Percentiles rank a stretch among this genome's conserved stretches.
These are phyloP conservation scores for Galaxias olidus DNA, from an alignment of 2,797 vertebrate species.

Conservation along the genomic window DNA sequence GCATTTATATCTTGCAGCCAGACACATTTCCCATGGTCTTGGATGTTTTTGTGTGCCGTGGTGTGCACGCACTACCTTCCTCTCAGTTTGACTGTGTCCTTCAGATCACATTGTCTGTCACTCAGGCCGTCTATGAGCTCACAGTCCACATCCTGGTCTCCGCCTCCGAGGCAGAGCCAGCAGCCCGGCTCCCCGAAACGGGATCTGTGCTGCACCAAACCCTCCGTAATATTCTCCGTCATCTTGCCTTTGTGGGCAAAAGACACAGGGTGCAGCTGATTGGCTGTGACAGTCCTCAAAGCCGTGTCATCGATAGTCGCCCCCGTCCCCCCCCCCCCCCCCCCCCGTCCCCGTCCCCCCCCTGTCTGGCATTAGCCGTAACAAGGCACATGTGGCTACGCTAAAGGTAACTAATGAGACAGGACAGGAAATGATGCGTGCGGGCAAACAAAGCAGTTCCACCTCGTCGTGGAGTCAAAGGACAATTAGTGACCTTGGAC, in stretches of 20 bases:
- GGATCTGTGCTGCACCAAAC: too few species aligned
- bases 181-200: too few species aligned
- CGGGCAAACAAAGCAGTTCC: neutral
- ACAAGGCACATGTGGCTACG: slow-evolving; percentile 3
- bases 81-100: slow-evolving; percentile 14
- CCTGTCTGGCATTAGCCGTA: slow-evolving; percentile 22
- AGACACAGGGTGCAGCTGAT: slow-evolving; percentile 29
- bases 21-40: too few species aligned
- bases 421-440: slow-evolving; percentile 44
- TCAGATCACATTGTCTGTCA: slow-evolving; percentile 9
- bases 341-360: too few species aligned
- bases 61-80: slow-evolving; percentile 11
- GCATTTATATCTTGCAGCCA: too few species aligned
- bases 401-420: slow-evolving; percentile 50
- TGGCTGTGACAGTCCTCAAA: slow-evolving; percentile 47
- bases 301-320: slow-evolving; percentile 44
- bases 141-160: too few species aligned
- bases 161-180: too few species aligned
- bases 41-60: too few species aligned
- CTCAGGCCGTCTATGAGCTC: neutral
- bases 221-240: too few species aligned
- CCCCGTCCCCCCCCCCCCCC: too few species aligned
- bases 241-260: neutral
- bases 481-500: slow-evolving; percentile 38
- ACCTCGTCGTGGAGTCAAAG: neutral